These are phyloP conservation scores for Lonchura striata DNA, from an alignment of 2,113 vertebrate genomes.

Conservation along the genomic window DNA sequence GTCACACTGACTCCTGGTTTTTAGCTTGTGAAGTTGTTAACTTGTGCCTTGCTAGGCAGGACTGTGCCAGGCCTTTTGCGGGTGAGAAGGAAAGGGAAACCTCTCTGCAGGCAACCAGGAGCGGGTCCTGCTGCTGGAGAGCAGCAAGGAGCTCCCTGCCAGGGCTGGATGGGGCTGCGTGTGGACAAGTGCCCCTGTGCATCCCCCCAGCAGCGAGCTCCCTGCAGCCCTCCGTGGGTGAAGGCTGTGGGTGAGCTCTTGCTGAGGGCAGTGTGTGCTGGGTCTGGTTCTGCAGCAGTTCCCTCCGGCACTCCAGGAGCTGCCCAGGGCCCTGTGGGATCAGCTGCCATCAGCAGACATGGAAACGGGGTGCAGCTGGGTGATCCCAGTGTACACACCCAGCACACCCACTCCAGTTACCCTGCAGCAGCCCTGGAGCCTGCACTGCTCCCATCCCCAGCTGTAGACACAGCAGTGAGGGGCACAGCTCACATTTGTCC, in stretches of 20 bases:
- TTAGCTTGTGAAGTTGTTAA: background rate
- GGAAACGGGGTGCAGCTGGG: background rate
- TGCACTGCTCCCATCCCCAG: background rate
- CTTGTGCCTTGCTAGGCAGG: background rate
- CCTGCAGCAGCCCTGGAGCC: background rate
- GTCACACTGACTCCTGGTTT: background rate
- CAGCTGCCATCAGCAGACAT: background rate
- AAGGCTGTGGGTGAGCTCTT: background rate
- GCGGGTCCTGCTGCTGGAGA: background rate
- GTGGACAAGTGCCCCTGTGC: background rate
- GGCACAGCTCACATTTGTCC: background rate
- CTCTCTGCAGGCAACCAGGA: background rate
- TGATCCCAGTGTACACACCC: background rate
- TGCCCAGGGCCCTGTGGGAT: background rate
- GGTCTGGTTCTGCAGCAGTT: background rate
- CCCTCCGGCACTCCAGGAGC: background rate
- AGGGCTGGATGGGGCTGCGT: accelerated
- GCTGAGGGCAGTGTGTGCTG: background rate
- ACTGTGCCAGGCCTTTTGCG: accelerated
- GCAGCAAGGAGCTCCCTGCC: background rate
- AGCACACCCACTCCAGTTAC: background rate
- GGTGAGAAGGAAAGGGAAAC: background rate
- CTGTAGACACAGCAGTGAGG: background rate
- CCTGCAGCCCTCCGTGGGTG: accelerated
- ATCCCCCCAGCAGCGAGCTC: background rate